Percentiles rank a stretch among this genome's conserved stretches.
Evolutionary conservation across 2,113 vertebrate species (phyloP).

Genomic region (Macroglossus sobrinus): DNA sequence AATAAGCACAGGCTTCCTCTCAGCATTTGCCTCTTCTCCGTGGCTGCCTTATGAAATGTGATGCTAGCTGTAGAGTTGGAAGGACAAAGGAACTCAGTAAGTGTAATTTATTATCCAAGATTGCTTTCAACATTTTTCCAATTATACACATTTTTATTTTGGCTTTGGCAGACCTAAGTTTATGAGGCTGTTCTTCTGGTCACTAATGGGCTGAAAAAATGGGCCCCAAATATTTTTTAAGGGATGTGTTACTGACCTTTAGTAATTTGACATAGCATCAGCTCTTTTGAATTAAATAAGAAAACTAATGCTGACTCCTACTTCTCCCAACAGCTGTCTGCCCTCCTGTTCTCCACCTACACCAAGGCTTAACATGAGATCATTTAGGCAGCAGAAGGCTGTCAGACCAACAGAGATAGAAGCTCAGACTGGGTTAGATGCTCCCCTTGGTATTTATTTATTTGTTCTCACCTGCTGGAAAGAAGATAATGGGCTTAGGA

Average conservation of each 20-base stretch:
- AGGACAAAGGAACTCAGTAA: slow-evolving; percentile 62
- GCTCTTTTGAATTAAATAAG: slow-evolving; percentile 42
- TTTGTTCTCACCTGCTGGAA: neutral
- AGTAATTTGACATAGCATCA: slow-evolving; percentile 17
- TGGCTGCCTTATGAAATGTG: slow-evolving; percentile 64
- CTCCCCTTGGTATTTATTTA: neutral
- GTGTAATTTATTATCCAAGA: slow-evolving; percentile 63
- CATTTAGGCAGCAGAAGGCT: neutral
- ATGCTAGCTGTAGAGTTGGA: slow-evolving; percentile 44
- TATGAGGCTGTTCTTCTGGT: slow-evolving; percentile 59
- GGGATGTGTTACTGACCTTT: slow-evolving; percentile 10
- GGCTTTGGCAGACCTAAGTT: slow-evolving; percentile 58
- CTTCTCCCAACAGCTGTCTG: neutral
- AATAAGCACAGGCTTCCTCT: slow-evolving; percentile 64
- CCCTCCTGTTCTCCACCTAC: neutral
- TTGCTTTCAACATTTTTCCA: slow-evolving; percentile 68
- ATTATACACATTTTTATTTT: slow-evolving; percentile 59
- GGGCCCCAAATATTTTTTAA: slow-evolving; percentile 39
- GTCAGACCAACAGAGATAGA: neutral
- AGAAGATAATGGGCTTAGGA: neutral
- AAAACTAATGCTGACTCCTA: neutral
- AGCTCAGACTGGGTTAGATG: neutral
- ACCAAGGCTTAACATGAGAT: neutral
- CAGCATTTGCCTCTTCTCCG: slow-evolving; percentile 35
- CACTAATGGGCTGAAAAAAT: slow-evolving; percentile 55